These are phyloP conservation scores for Botia kubotai DNA, from an alignment of 2,797 vertebrate genomes.

Conservation along the genomic window DNA sequence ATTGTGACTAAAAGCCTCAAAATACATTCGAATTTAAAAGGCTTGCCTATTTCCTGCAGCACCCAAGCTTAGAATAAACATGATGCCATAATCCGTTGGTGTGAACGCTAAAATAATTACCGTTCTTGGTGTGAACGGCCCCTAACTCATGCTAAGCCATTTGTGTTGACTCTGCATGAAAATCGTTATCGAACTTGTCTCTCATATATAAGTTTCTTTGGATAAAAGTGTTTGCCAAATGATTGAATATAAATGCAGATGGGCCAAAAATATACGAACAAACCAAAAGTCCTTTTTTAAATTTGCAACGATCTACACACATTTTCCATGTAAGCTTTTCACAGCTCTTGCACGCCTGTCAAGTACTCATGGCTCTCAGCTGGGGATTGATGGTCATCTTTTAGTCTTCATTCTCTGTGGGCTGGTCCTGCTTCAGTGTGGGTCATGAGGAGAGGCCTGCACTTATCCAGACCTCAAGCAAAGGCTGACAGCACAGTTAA, in stretches of 20 bases:
- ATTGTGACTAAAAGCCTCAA: too few species aligned
- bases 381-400: slow-evolving; percentile 14
- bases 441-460: slow-evolving; percentile 1
- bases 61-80: too few species aligned
- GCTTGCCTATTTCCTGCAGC: too few species aligned
- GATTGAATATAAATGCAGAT: not conserved
- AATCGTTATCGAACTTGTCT: not conserved
- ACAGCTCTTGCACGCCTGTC: slow-evolving; percentile 6
- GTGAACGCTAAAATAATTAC: too few species aligned
- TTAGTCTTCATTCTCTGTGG: slow-evolving; percentile 6
- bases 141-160: not conserved
- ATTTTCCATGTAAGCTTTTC: slow-evolving; percentile 3
- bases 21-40: too few species aligned
- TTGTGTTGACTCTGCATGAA: not conserved
- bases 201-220: too few species aligned
- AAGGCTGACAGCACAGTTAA: slow-evolving; percentile 35
- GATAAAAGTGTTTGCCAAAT: not conserved
- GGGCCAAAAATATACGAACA: not conserved
- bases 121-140: too few species aligned
- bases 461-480: slow-evolving; percentile 20
- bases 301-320: not conserved
- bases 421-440: slow-evolving; percentile 13
- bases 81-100: too few species aligned
- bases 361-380: slow-evolving; percentile 8
- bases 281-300: not conserved